These are phyloP conservation scores for Gallinago jamesoni DNA, from an alignment of 2,113 vertebrate genomes.

Conservation along the genomic window DNA sequence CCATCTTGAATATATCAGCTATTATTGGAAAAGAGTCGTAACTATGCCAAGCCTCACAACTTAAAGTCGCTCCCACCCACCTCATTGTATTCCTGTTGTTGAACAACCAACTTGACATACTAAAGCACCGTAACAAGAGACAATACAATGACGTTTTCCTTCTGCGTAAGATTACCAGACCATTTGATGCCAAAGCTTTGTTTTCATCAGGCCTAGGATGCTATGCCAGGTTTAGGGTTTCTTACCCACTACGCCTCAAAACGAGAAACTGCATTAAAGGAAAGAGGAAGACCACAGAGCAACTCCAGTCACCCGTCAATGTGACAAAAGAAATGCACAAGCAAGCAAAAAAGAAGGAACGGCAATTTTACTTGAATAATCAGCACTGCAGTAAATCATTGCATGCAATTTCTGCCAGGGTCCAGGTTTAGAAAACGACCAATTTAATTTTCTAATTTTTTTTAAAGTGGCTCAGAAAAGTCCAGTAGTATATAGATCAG, in stretches of 20 bases:
- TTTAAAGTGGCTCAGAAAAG: background rate
- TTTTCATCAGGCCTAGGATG: background rate
- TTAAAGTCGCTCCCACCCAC: background rate
- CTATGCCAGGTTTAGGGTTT: background rate
- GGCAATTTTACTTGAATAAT: background rate
- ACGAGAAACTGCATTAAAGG: background rate
- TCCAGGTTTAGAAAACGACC: background rate
- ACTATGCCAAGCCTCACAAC: background rate
- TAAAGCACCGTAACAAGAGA: background rate
- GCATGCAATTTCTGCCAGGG: background rate
- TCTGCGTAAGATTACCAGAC: background rate
- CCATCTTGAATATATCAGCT: background rate
- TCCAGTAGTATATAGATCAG: background rate
- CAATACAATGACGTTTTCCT: background rate
- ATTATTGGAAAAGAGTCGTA: background rate
- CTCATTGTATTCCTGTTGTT: background rate
- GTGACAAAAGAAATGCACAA: background rate
- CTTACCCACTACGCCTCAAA: background rate
- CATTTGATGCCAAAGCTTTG: background rate
- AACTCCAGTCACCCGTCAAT: background rate
- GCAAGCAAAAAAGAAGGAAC: background rate
- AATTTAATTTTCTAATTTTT: background rate
- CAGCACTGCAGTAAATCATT: background rate
- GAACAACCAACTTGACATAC: background rate
- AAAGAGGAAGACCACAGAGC: background rate